These are phyloP conservation scores for Canis aureus DNA, from an alignment of 2,113 vertebrate genomes.

Conservation along the genomic window DNA sequence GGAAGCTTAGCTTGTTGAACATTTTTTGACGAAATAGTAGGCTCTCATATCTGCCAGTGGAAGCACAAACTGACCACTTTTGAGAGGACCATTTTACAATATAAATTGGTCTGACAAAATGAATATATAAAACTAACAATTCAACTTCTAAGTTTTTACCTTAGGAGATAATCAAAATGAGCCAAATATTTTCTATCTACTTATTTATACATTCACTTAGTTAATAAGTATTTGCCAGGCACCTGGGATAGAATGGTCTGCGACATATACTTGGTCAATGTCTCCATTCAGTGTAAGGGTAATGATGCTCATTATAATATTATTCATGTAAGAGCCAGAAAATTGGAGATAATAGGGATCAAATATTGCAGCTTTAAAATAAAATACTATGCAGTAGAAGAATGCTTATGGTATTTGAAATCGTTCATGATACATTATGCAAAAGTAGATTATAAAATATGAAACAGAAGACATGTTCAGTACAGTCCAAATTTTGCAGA, in stretches of 20 bases:
- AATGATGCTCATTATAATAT: not conserved
- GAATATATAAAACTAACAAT: not conserved
- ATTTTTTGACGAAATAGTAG: not conserved
- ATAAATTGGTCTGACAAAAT: not conserved
- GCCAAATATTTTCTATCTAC: not conserved
- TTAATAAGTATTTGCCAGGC: not conserved
- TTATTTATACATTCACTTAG: not conserved
- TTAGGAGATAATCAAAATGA: conserved; percentile 12
- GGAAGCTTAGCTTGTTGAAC: not conserved
- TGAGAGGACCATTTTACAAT: not conserved
- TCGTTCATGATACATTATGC: not conserved
- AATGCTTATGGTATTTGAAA: not conserved
- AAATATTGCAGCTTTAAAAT: not conserved
- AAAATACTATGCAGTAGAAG: not conserved
- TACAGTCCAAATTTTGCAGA: not conserved
- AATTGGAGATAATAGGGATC: not conserved
- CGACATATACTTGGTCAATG: not conserved
- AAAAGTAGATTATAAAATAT: conserved; percentile 5
- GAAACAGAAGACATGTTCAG: not conserved
- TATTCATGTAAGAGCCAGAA: not conserved
- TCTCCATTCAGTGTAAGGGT: not conserved
- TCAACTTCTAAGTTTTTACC: not conserved
- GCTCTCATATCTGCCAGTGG: not conserved
- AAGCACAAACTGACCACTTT: not conserved
- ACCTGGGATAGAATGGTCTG: conserved; percentile 3